Conservation (phyloP, 2,888 invertebrate species). For the Napeogenes inachia region DNA sequence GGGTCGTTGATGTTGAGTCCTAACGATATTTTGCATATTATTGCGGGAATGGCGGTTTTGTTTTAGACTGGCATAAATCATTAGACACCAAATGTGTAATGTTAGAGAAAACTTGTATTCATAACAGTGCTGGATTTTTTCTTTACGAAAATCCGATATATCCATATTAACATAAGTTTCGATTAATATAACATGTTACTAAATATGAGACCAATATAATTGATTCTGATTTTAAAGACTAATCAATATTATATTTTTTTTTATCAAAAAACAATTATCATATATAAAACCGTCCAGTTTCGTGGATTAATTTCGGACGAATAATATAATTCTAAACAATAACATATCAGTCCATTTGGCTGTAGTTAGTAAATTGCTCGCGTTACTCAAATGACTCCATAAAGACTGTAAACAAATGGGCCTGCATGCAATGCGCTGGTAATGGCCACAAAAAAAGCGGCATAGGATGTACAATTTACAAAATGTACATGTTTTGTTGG, state of each 20-base stretch:
- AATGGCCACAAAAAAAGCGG: slow-evolving; percentile 19
- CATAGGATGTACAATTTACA: slow-evolving; percentile 7
- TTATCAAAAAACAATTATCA: too few species aligned
- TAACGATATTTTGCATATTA: slow-evolving; percentile 11
- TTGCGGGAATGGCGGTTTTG: slow-evolving; percentile 5
- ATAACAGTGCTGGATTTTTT: neutral
- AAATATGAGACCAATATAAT: too few species aligned
- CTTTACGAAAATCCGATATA: neutral
- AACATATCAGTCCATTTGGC: neutral
- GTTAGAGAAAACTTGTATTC: slow-evolving; percentile 12
- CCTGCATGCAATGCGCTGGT: slow-evolving; percentile 17
- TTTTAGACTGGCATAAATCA: slow-evolving; percentile 6
- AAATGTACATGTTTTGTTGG: slow-evolving; percentile 7
- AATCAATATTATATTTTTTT: too few species aligned
- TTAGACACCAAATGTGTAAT: slow-evolving; percentile 6
- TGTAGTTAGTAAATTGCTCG: neutral
- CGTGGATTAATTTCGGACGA: too few species aligned
- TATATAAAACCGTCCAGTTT: too few species aligned
- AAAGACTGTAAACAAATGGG: slow-evolving; percentile 23
- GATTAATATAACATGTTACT: too few species aligned
- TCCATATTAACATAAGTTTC: too few species aligned
- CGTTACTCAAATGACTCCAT: slow-evolving; percentile 24
- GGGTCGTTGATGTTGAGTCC: slow-evolving; percentile 13
- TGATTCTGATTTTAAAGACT: too few species aligned
- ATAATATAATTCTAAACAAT: too few species aligned